phyloP scores from a whole-genome alignment of 2,113 vertebrate genomes.

The Chionodraco myersi region DNA sequence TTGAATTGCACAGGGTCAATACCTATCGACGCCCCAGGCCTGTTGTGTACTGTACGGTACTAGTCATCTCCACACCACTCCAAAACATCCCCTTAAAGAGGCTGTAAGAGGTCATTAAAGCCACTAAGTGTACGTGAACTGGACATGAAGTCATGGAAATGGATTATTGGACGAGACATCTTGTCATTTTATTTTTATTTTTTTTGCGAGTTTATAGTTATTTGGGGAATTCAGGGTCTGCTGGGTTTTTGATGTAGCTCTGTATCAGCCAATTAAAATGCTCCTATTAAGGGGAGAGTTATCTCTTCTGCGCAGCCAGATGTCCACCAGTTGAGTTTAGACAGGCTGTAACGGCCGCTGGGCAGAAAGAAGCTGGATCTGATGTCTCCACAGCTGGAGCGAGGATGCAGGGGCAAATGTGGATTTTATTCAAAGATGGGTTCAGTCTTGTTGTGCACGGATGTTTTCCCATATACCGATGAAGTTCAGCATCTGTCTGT shows the following conservation, averaged over 20 bases:
- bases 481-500: conserved; percentile 38
- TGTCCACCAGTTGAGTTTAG: conserved; percentile 78
- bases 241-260: conserved; percentile 76
- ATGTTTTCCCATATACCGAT: conserved; percentile 15
- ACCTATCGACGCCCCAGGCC: conserved; percentile 68
- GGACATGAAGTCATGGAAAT: conserved; percentile 65
- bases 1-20: conserved; percentile 78
- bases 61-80: conserved; percentile 44
- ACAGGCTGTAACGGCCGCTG: conserved; percentile 68
- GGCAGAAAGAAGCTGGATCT: conserved; percentile 56
- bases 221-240: conserved; percentile 71
- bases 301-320: conserved; percentile 75
- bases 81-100: conserved; percentile 51
- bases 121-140: conserved; percentile 51
- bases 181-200: conserved; percentile 19
- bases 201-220: conserved; percentile 62
- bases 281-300: conserved; percentile 74
- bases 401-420: conserved; percentile 44
- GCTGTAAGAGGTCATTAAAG: conserved; percentile 68
- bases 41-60: conserved; percentile 61
- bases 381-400: conserved; percentile 67
- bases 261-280: conserved; percentile 77
- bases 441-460: conserved; percentile 23
- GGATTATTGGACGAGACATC: conserved; percentile 39
- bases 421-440: conserved; percentile 38